Evolutionary conservation across 2,888 invertebrate genomes (phyloP), one percentile per base, ranked within the genome.

Genomic region (Folsomia candida): DNA sequence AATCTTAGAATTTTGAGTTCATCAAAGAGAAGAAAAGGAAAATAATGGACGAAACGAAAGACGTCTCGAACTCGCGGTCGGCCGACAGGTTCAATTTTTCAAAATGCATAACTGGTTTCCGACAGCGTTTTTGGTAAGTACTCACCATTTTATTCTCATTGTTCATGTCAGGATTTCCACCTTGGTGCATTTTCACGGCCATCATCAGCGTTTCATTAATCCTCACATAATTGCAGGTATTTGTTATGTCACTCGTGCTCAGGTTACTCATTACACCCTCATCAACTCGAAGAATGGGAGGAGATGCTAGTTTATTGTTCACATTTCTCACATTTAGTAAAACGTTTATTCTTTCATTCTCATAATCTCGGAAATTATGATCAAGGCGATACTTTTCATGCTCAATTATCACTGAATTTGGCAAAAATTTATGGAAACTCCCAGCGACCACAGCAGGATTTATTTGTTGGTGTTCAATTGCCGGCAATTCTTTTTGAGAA

Each of bases 121-220:
- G 4, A 37, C 37, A 37, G 4, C 37, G 6, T 37, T 37, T 37
- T 37, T 37, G 6, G 14, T 37, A 37, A 37, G 37, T 14, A 67
- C 67, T 67, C 67, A 67, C 67, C 67, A 37, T 37, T 37, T 37
- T 14, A 4, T 37, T n/a, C n/a, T n/a, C n/a, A n/a, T 25, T 28
- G 62, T 68, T 67, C 60, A 54, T 59, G 54, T 29, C 51, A 66
- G 64, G 59, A 25, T 24, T 37, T 60, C 24, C 61, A 60, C 29
- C 54, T 25, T 29, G 27, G 60, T 47, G 67, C 26, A 57, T 47
- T 68, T 61, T 66, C 58, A 51, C 51, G 51, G 64, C 57, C 26
- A 58, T 72, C 72, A 74, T 74, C 75, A 77, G 70, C 68, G 72
- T 72, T 72, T 77, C 74, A 71, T 76, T 76, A 76, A 77, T 74